These are phyloP conservation scores for Dermolepida albohirtum DNA, from an alignment of 2,888 invertebrate species.

Conservation along the genomic window DNA sequence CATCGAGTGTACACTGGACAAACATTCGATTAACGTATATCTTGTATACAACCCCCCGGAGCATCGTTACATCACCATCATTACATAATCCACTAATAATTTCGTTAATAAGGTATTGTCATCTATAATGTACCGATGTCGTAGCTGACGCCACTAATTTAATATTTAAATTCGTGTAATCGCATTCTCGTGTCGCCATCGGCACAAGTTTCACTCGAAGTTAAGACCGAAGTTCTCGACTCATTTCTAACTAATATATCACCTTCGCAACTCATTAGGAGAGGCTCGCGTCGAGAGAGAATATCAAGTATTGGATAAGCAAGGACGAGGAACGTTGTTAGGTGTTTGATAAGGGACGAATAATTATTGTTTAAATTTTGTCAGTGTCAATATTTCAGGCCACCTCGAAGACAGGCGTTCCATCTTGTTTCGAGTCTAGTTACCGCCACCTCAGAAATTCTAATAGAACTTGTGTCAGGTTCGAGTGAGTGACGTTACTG, in stretches of 20 bases:
- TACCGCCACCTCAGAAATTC: background rate
- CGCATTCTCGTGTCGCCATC: constrained; percentile 1
- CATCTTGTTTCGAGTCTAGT: no score
- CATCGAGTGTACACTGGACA: no score
- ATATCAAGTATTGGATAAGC: background rate
- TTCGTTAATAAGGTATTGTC: constrained; percentile 21
- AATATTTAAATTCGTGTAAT: constrained; percentile 33
- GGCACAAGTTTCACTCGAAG: background rate
- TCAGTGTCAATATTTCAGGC: constrained; percentile 16
- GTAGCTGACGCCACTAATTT: constrained; percentile 2
- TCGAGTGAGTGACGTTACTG: constrained; percentile 5
- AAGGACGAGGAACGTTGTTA: background rate
- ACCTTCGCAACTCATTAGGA: constrained; percentile 32
- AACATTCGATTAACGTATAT: no score
- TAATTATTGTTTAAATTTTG: constrained; percentile 28
- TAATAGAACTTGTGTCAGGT: background rate
- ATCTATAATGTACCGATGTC: constrained; percentile 16
- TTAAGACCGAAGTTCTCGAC: background rate
- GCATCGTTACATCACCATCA: background rate
- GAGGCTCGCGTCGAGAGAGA: background rate
- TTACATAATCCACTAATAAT: constrained; percentile 11
- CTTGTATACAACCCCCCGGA: background rate
- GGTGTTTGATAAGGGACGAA: constrained; percentile 30
- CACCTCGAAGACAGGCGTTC: background rate
- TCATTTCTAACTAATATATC: constrained; percentile 14